Conservation (phyloP, 2,888 invertebrate species). For the Drosophila quinaria region DNA sequence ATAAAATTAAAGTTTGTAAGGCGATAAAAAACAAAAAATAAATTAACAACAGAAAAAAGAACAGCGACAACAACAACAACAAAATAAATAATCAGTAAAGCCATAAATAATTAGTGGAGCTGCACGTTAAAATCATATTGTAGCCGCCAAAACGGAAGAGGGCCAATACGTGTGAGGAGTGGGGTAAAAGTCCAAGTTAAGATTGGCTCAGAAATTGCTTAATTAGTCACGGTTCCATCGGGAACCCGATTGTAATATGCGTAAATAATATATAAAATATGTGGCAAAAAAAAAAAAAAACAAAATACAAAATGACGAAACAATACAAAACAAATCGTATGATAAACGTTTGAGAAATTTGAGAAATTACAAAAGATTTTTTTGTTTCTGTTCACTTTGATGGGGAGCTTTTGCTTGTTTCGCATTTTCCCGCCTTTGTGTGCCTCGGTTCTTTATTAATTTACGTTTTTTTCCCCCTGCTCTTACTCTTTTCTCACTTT, state of each 20-base stretch:
- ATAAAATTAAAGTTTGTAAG: constrained; percentile 57
- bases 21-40: constrained; percentile 53
- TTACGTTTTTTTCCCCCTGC: constrained; percentile 33
- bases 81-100: constrained; percentile 70
- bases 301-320: constrained; percentile 8
- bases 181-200: constrained; percentile 25
- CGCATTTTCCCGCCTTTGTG: constrained; percentile 43
- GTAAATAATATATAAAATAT: constrained; percentile 77
- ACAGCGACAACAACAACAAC: constrained; percentile 16
- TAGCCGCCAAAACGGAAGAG: constrained; percentile 22
- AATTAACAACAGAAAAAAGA: constrained; percentile 37
- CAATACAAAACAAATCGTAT: constrained; percentile 44
- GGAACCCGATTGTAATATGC: constrained; percentile 56
- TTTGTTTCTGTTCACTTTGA: constrained; percentile 3
- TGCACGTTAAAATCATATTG: constrained; percentile 41
- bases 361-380: constrained; percentile 69
- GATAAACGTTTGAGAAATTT: constrained; percentile 74
- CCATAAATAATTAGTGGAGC: constrained; percentile 71
- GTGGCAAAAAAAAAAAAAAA: constrained; percentile 58
- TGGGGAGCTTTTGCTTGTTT: constrained; percentile 28
- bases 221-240: constrained; percentile 72
- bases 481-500: not conserved
- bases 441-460: constrained; percentile 59
- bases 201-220: constrained; percentile 79
- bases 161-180: not conserved